Evolutionary conservation across 2,888 invertebrate genomes (phyloP), one percentile per base, ranked within the genome.

Genomic region (Ephialtes manifestator): DNA sequence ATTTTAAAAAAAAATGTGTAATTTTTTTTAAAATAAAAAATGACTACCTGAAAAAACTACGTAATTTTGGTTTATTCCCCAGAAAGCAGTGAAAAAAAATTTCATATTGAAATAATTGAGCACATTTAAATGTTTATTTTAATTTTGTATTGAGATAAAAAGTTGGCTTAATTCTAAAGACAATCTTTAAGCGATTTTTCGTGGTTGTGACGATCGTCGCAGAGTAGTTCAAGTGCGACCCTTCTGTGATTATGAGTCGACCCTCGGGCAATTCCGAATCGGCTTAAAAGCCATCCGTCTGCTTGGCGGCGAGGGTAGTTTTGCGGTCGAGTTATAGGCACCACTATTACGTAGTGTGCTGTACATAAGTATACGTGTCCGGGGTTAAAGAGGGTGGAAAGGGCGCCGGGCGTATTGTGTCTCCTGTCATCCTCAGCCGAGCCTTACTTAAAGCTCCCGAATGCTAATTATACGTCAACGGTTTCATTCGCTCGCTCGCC

Each of bases 391-490:
- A 76, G 85, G 82, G 82, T 76, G 89, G 31, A 31, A 88, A 88
- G 84, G 70, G 83, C 71, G 81, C 31, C 55, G 83, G 67, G 89
- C 77, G 90, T 87, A 93, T 93, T 93, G 92, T 93, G 90, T 89
- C 88, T 89, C 86, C 93, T 93, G 94, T 93, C 94, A 94, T 92
- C 91, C 90, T 92, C 93, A 94, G 94, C 90, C 89, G 87, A 89
- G 90, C 89, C 89, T 92, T 91, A 89, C 90, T 91, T 92, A 82
- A 85, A 89, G 18, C 90, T 90, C 87, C 90, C 91, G 89, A 91
- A 93, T 93, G 94, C 93, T 94, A 94, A 94, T 94, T 93, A 93
- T 91, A 92, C 92, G 90, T 92, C 91, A 91, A 91, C 89, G 86
- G 79, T 82, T 84, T 86, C 88, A 88, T 89, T 87, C 87, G 89